Evolutionary conservation across 2,797 vertebrate genomes (phyloP).

Genomic region (Anas georgica): DNA sequence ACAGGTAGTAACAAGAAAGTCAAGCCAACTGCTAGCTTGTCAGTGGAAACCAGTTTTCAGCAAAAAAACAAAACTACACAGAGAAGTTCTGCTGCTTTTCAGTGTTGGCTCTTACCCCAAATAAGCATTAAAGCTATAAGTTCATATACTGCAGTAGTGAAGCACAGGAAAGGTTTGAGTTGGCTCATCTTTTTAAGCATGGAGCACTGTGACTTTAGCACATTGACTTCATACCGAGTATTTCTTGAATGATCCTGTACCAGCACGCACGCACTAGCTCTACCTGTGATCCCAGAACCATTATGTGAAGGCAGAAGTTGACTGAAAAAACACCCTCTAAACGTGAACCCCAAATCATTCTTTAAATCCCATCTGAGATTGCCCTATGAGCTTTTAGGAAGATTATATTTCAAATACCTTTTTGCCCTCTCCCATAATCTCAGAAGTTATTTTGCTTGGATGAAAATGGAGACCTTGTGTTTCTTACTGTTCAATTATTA

Average conservation of each 20-base stretch:
- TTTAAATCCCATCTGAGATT: background rate
- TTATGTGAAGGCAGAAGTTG: background rate
- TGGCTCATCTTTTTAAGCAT: background rate
- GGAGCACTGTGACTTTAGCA: background rate
- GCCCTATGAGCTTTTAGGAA: background rate
- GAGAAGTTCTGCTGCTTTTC: background rate
- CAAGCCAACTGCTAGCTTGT: background rate
- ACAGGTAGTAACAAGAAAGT: background rate
- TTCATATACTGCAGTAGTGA: background rate
- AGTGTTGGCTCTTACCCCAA: background rate
- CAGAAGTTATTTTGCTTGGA: slow-evolving; percentile 31
- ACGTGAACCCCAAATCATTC: background rate
- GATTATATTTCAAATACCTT: background rate
- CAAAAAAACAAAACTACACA: background rate
- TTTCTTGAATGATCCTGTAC: background rate
- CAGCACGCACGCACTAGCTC: accelerated
- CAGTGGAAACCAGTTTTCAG: background rate
- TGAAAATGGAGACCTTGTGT: slow-evolving; percentile 54
- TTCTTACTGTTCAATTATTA: slow-evolving; percentile 64
- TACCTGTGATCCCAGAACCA: background rate
- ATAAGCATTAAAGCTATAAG: background rate
- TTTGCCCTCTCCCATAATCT: background rate
- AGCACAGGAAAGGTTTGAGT: background rate
- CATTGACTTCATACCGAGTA: background rate
- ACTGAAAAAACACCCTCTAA: background rate